Evolutionary conservation across 2,797 vertebrate genomes (phyloP), one percentile per base, ranked within the genome.

Genomic region (Ceyx erithaca): DNA sequence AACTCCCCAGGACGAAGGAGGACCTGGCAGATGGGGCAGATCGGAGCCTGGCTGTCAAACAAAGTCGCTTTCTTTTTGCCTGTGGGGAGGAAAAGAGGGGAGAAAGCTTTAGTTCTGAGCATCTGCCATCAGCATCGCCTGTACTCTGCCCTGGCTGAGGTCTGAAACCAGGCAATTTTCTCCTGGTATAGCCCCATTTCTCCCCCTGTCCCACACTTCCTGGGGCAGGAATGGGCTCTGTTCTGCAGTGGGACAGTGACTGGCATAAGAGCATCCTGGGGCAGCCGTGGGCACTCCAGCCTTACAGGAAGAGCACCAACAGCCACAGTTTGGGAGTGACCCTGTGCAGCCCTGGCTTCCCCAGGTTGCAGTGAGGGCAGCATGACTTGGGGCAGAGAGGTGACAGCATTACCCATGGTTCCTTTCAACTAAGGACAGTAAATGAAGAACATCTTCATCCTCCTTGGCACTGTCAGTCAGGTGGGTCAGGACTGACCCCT

Each of bases 31-130:
- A 99, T 99, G 86, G 99, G 99, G 96, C 99, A 99, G 94, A 99
- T 98, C 0, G 99, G 99, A 94, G 99, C 98, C 97, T 99, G 99
- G 97, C 99, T 99, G 98, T 99, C 99, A 93, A 99, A 99, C 96
- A 99, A 95, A 11, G 98, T 98, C 49, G 99, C 99, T 98, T 99
- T 99, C 98, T 99, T 99, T 98, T 99, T 99, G 98, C 99, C 99
- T 99, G 97, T 33, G 33, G 87, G 69, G 88, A 96, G 81, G 92
- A 93, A 80, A 89, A 96, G 62, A 63, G 48, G 46, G 14, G 31
- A 48, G 58, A 93, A 83, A 92, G 54, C 45, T 90, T 91, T 90
- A 90, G 48, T 22, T 91, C 48, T 72, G 20, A 33, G 48, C 8
- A 2, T 31, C n/a, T 71, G 33, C 49, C 20, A 20, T 30, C 33